Conservation (phyloP, 2,797 vertebrate genomes). For the Chlorospingus flavigularis region DNA sequence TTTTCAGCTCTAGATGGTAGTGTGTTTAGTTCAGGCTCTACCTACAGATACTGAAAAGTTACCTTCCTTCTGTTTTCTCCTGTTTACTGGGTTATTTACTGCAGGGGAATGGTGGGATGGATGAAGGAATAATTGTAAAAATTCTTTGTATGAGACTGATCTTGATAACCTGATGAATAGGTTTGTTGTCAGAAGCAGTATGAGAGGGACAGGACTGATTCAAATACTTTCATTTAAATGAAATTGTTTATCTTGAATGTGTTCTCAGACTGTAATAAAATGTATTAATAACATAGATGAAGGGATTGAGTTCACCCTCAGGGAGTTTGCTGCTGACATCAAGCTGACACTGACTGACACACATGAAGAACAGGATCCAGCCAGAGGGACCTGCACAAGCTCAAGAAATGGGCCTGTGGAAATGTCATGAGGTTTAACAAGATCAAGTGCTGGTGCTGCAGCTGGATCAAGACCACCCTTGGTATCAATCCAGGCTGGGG, state of each 20-base stretch:
- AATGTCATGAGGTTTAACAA: background rate
- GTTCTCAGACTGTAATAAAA: background rate
- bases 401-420: background rate
- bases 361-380: background rate
- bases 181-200: background rate
- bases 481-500: background rate
- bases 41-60: background rate
- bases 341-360: background rate
- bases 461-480: background rate
- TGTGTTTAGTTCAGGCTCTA: background rate
- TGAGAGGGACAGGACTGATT: background rate
- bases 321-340: background rate
- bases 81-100: background rate
- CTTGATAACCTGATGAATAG: background rate
- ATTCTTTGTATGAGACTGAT: background rate
- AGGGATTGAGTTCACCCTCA: background rate
- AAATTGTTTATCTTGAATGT: background rate
- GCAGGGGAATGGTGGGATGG: background rate
- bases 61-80: background rate
- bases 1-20: background rate
- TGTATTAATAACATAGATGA: background rate
- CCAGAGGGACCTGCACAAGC: background rate
- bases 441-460: background rate
- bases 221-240: background rate
- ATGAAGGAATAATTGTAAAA: background rate